A percentile compares a stretch with the other conserved stretches of the same genome.
Conservation (phyloP, 2,113 vertebrate genomes). For the Trematocara stigmaticum region DNA sequence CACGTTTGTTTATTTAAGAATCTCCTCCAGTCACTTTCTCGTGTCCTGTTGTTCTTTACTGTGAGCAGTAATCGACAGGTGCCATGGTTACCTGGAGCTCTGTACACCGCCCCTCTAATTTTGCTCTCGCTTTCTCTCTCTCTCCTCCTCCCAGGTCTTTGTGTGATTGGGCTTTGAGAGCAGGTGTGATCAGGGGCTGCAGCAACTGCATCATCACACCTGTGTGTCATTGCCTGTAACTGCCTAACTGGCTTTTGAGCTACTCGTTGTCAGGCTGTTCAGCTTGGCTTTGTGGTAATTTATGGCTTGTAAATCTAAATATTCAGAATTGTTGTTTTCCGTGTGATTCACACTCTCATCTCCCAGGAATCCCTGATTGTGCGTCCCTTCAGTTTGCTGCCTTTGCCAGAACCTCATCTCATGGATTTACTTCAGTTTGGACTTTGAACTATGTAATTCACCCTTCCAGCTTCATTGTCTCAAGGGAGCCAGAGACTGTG, state of each 20-base stretch:
- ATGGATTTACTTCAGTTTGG: neutral
- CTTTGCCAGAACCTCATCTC: neutral
- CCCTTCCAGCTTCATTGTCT: neutral
- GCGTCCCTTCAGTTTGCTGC: neutral
- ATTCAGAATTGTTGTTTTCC: neutral
- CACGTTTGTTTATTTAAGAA: neutral
- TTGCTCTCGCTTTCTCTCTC: neutral
- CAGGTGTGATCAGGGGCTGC: neutral
- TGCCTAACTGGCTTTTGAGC: neutral
- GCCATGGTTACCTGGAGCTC: neutral
- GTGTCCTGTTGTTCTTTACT: neutral
- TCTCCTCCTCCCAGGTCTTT: neutral
- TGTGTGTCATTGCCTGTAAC: neutral
- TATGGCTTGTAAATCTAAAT: neutral
- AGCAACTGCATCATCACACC: neutral
- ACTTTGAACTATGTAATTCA: neutral
- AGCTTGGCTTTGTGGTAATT: neutral
- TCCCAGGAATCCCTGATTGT: neutral
- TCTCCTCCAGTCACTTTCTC: neutral
- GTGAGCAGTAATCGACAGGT: neutral
- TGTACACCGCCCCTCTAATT: accelerated
- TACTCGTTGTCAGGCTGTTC: neutral
- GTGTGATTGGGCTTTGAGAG: neutral
- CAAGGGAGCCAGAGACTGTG: neutral
- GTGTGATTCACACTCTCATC: neutral